Conservation (phyloP, 23 tunicate genomes). For the Clavelina lepadiformis region DNA sequence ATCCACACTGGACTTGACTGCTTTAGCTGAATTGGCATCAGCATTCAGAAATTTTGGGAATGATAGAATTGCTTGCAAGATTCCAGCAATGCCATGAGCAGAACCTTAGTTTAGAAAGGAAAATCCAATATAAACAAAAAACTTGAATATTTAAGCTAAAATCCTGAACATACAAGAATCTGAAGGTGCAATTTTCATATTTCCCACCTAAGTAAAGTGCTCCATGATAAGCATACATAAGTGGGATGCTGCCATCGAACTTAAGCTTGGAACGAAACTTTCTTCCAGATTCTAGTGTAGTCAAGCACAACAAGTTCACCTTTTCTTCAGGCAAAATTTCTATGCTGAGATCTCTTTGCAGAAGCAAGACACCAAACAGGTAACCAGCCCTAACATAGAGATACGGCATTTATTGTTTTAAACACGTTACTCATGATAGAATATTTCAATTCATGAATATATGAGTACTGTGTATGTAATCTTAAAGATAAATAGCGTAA, state of each 20-base stretch:
- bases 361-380: constrained; percentile 41
- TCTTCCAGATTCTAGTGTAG: constrained; percentile 64
- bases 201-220: constrained; percentile 51
- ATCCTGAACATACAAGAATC: background rate
- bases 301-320: constrained; percentile 7
- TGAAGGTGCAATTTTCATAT: background rate
- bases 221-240: constrained; percentile 67
- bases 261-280: constrained; percentile 8
- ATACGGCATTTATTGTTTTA: too few relatives aligned
- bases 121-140: background rate
- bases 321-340: constrained; percentile 18
- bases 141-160: background rate
- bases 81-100: constrained; percentile 82
- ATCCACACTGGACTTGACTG: constrained; percentile 38
- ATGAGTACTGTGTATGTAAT: too few relatives aligned
- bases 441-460: too few relatives aligned
- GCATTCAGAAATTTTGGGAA: constrained; percentile 22
- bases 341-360: constrained; percentile 32
- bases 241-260: constrained; percentile 20
- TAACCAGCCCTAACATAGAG: constrained; percentile 93
- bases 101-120: constrained; percentile 18
- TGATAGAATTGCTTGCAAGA: constrained; percentile 48
- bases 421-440: too few relatives aligned
- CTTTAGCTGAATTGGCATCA: constrained; percentile 6
- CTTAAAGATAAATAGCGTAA: too few relatives aligned